Evolutionary conservation across 2,113 vertebrate genomes (phyloP), one percentile per base, ranked within the genome.

Genomic region (Coregonus clupeaformis): DNA sequence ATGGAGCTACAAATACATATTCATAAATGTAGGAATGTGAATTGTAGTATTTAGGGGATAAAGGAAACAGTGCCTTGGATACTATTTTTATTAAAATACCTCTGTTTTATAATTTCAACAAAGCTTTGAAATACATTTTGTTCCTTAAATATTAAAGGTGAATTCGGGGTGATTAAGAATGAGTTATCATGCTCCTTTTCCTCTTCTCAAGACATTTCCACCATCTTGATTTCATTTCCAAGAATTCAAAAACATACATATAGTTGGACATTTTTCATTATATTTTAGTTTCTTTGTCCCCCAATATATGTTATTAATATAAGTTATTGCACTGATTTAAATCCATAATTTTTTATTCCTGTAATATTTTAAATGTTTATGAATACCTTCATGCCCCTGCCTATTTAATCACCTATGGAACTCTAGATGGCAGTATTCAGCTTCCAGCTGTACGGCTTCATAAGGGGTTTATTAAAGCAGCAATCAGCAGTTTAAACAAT

Each of bases 371-470:
- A 73, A 18, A 32, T 13, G 64, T 20, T 66, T 75, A 2, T 62
- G 63, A 27, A 63, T 36, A 81, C 79, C 80, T 87, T 30, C 5
- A 30, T 84, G 77, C 69, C 80, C 69, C 22, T 71, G 74, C 79
- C 77, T 55, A 65, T 27, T 86, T 79, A 14, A 6, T 32, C 74
- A 60, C 18, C 12, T 47, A 32, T 30, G 32, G 36, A 82, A 80
- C 92, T 82, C 84, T 93, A 94, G 93, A 89, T 93, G 93, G 93
- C 93, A 94, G 91, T 92, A 91, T 92, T 89, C 81, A 84, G 87
- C 89, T 87, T 42, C 73, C 52, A 80, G 77, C 71, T 64, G 29
- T 68, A 62, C 65, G 60, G 72, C 30, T 68, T 79, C 74, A 76
- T 76, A 88, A 75, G 68, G 85, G 90, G 82, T 89, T 88, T 91